Conservation (phyloP, 2,888 invertebrate species). For the Platynereis dumerilii region DNA sequence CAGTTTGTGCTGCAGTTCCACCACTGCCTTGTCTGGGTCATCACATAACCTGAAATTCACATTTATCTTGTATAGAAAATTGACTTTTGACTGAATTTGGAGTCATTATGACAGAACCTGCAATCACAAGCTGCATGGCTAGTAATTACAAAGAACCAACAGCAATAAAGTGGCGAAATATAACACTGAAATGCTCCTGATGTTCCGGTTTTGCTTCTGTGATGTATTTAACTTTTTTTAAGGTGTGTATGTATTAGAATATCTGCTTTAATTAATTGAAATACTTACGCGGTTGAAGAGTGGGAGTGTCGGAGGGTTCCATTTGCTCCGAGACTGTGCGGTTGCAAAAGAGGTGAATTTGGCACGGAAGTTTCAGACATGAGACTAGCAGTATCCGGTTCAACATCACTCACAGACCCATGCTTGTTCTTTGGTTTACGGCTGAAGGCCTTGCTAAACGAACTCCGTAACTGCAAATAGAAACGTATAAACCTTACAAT, state of each 20-base stretch:
- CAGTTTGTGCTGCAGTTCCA: conserved; percentile 89
- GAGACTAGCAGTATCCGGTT: conserved; percentile 61
- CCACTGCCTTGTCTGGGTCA: conserved; percentile 64
- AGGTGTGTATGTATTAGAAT: too few species aligned
- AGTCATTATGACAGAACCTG: too few species aligned
- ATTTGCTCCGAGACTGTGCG: conserved; percentile 5
- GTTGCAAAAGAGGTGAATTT: conserved; percentile 67
- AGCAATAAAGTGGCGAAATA: too few species aligned
- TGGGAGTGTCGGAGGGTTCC: conserved; percentile 48
- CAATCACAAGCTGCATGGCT: too few species aligned
- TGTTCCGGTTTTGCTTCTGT: too few species aligned
- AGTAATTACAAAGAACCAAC: too few species aligned
- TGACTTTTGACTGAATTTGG: too few species aligned
- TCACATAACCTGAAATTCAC: conserved; percentile 52
- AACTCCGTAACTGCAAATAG: conserved; percentile 79
- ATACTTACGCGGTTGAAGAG: conserved; percentile 66
- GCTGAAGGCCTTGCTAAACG: conserved; percentile 97
- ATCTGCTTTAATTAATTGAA: too few species aligned
- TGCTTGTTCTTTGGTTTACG: conserved; percentile 65
- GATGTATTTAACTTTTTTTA: too few species aligned
- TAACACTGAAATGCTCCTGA: too few species aligned
- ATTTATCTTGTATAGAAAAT: too few species aligned
- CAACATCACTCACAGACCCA: conserved; percentile 66
- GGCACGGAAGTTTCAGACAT: conserved; percentile 67
- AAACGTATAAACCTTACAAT: conserved; percentile 42